These are phyloP conservation scores for Himalopsyche tibetana DNA, from an alignment of 2,888 invertebrate species.

Conservation along the genomic window DNA sequence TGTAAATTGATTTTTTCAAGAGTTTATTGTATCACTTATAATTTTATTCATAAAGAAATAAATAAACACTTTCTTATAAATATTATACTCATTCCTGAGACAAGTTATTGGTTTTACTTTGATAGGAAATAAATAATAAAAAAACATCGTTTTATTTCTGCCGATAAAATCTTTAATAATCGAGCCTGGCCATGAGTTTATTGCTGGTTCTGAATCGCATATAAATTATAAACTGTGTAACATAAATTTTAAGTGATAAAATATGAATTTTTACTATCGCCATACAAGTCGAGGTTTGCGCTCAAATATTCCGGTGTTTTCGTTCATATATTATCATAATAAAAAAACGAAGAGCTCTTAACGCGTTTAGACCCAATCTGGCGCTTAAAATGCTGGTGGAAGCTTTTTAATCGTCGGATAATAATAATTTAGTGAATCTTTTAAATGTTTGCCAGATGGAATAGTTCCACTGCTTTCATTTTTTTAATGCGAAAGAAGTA, in stretches of 20 bases:
- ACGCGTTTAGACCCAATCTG: conserved; percentile 10
- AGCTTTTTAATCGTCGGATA: conserved; percentile 11
- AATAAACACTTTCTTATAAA: too few relatives aligned
- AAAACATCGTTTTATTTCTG: not conserved
- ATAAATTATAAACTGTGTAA: not conserved
- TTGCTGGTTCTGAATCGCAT: not conserved
- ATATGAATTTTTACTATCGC: not conserved
- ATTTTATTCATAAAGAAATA: too few relatives aligned
- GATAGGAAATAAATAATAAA: not conserved
- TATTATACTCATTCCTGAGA: not conserved
- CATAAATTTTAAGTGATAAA: conserved; percentile 13
- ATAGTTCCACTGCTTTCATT: not conserved
- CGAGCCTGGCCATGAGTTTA: not conserved
- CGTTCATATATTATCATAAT: conserved; percentile 26
- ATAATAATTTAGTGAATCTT: conserved; percentile 12
- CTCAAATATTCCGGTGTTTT: conserved; percentile 1
- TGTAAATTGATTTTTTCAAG: too few relatives aligned
- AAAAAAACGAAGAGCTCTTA: not conserved
- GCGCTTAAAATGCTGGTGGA: conserved; percentile 3
- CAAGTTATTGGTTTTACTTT: not conserved
- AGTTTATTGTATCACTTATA: too few relatives aligned
- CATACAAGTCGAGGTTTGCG: not conserved
- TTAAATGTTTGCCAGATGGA: not conserved
- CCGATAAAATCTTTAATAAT: not conserved
- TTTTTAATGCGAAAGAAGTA: too few relatives aligned